phyloP scores from a whole-genome alignment of 2,113 vertebrate genomes.

The Cyphomyrus discorhynchus region DNA sequence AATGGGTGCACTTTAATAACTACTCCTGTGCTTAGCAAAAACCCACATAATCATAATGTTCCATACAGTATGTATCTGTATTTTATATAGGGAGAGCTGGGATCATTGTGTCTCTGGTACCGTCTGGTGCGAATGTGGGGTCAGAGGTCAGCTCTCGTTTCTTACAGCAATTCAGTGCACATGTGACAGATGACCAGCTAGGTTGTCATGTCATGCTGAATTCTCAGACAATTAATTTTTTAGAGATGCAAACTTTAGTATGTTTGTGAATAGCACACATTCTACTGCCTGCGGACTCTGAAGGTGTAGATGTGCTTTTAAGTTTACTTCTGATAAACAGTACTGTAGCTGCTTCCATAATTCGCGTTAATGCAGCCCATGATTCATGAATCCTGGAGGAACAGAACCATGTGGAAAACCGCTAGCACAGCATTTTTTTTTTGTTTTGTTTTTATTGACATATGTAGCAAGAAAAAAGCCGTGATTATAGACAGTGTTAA shows the following conservation, averaged over 20 bases:
- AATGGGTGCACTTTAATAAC: not conserved
- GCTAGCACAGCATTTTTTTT: not conserved
- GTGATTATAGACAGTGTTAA: not conserved
- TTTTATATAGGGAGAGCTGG: not conserved
- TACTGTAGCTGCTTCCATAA: not conserved
- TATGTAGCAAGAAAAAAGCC: not conserved
- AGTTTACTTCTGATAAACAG: not conserved
- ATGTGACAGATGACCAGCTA: conserved; percentile 30
- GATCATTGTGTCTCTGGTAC: not conserved
- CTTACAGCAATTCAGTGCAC: conserved; percentile 2
- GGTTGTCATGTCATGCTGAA: conserved; percentile 26
- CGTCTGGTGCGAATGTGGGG: conserved; percentile 27
- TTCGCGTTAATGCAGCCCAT: not conserved
- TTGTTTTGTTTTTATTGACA: not conserved
- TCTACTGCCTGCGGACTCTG: not conserved
- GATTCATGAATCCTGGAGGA: not conserved
- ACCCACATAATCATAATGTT: not conserved
- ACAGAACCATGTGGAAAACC: not conserved
- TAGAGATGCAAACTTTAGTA: not conserved
- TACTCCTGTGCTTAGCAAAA: not conserved
- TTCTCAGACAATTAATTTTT: conserved; percentile 48
- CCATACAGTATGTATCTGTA: not conserved
- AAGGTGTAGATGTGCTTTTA: not conserved
- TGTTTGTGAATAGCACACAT: not conserved
- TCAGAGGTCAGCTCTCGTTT: conserved; percentile 32